Percentiles rank a stretch among this genome's conserved stretches.
Evolutionary conservation across 2,888 invertebrate species (phyloP).

Genomic region (Nyleta sp.): DNA sequence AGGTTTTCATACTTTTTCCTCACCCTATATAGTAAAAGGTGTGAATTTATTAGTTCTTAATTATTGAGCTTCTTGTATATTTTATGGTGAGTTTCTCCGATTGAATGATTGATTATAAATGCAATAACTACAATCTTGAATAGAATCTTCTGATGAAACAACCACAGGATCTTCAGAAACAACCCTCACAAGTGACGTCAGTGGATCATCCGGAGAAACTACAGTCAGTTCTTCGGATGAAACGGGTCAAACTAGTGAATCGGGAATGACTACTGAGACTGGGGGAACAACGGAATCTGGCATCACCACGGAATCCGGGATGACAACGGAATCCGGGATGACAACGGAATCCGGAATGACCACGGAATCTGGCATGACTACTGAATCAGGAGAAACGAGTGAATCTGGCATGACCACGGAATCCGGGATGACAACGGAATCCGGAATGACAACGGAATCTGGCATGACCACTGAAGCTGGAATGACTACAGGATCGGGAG

Average conservation of each 20-base stretch:
- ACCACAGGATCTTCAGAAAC: constrained; percentile 54
- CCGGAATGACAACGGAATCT: constrained; percentile 10
- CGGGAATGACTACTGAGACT: constrained; percentile 62
- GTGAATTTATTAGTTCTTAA: too few relatives aligned
- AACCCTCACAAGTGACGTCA: constrained; percentile 32
- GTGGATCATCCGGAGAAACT: constrained; percentile 47
- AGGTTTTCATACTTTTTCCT: too few relatives aligned
- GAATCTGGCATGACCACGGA: constrained; percentile 51
- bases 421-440: constrained; percentile 28
- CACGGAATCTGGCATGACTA: constrained; percentile 12
- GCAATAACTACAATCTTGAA: too few relatives aligned
- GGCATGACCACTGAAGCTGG: not conserved
- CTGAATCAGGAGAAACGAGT: constrained; percentile 52
- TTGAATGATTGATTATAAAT: too few relatives aligned
- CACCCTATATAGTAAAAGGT: too few relatives aligned
- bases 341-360: constrained; percentile 67
- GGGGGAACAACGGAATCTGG: constrained; percentile 62
- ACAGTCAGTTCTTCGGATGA: constrained; percentile 66
- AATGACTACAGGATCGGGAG: constrained; percentile 47
- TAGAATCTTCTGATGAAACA: not conserved
- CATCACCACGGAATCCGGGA: constrained; percentile 63
- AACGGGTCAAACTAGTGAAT: constrained; percentile 60
- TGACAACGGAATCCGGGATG: not conserved
- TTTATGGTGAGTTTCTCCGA: too few relatives aligned
- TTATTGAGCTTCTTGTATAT: too few relatives aligned